Evolutionary conservation across 2,888 invertebrate genomes (phyloP), one percentile per base, ranked within the genome.

Genomic region (Muschampia plurimacula): DNA sequence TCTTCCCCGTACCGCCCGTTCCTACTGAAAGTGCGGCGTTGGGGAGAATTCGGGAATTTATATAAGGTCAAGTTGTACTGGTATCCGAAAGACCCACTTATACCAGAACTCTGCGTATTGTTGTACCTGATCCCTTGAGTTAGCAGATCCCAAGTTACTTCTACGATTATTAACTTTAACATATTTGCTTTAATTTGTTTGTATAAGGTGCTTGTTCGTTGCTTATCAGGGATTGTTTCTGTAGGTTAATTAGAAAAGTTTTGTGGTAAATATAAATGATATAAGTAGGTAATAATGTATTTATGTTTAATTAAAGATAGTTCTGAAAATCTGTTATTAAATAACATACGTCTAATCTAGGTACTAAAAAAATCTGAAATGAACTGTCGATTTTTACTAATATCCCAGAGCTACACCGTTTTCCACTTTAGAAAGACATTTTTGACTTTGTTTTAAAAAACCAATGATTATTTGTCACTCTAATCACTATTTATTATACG

Each of bases 111-210:
- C 87, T 87, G 87, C 82, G 87, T 90, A 88, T 88, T 88, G 86
- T 89, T 89, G 86, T 87, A 87, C 89, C 81, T 89, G 89, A 90
- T 90, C 85, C 87, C 80, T 85, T 39, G 69, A 84, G 87, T 86
- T 87, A 84, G 81, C 80, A 79, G 82, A 85, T 84, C 83, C 83
- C 83, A 84, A 84, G 83, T 85, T 74, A 69, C 74, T 74, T 84
- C 82, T 86, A 83, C 83, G 84, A 87, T 87, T 87, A 88, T 86
- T 86, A 86, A 88, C 84, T 86, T 80, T 79, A 79, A 76, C 71
- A 65, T 65, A 62, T 71, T 66, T 6, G 28, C 55, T 60, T 49
- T 52, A 39, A 60, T 22, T 22, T 22, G 22, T 66, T 71, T 71
- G 28, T 57, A 57, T 32, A 49, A 22, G 22, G 41, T 15, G 22